Conservation (phyloP, 2,888 invertebrate species). For the Polyommatus icarus region DNA sequence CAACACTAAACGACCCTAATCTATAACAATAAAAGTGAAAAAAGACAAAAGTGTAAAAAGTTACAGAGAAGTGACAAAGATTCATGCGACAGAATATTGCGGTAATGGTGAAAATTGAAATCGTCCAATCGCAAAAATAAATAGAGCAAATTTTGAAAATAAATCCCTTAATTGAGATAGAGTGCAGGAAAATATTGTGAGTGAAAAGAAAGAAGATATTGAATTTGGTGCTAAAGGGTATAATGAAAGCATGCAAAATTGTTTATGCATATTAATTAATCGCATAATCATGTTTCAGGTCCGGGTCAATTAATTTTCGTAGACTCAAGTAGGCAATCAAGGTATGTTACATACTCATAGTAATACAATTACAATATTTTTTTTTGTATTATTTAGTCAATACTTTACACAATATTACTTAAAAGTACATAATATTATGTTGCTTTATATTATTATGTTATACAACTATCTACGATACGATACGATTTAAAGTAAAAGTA, state of each 20-base stretch:
- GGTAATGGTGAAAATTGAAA: neutral
- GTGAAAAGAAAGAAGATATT: constrained; percentile 2
- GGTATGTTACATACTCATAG: too few species aligned
- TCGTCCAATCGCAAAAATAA: constrained; percentile 11
- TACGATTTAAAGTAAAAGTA: neutral
- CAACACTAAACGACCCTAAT: neutral
- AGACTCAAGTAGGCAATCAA: too few species aligned
- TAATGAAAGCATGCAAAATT: constrained; percentile 18
- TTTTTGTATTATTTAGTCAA: neutral
- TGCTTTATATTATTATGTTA: neutral
- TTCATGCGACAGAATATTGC: neutral
- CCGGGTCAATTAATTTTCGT: too few species aligned
- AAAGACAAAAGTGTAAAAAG: constrained; percentile 2
- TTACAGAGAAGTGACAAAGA: neutral
- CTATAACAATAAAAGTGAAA: neutral
- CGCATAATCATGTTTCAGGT: too few species aligned
- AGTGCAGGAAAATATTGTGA: constrained; percentile 10
- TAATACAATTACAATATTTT: too few species aligned
- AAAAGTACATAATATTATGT: neutral
- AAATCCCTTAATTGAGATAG: neutral
- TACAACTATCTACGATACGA: neutral
- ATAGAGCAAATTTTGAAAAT: neutral
- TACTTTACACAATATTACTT: too few species aligned
- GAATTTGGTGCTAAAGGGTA: constrained; percentile 10
- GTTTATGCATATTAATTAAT: neutral